Base-by-base conservation (phyloP, 2,797 vertebrate genomes). In the Characodon lateralis region DNA sequence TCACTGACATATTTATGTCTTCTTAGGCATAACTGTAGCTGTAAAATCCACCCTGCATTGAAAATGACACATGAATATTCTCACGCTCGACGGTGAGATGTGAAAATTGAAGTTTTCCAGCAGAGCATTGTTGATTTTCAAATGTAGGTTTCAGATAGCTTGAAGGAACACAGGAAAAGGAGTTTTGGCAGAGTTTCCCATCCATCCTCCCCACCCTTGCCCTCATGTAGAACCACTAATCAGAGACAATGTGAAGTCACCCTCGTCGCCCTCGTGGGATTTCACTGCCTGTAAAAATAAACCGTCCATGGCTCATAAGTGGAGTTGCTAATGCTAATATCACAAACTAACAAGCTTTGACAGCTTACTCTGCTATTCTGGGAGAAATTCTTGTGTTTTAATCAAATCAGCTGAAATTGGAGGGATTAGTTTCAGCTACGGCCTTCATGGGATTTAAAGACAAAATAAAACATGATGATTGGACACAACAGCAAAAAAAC, bases 231-330 rank as follows among this genome's bases (percentile, higher is more conserved):
- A 90, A 86, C 80, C 83, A 87, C 88, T 93, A 91, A 95, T 94
- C 91, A 92, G 84, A 88, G 90, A 88, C 89, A 81, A 86, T 72
- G 91, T 94, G 92, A 96, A 90, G 88, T 95, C 94, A 95, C 92
- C 63, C 7, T 31, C 31, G 31, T 31, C 83, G 85, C 86, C 87
- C 88, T 92, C 88, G 70, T 93, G 87, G 93, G 91, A 93, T 92
- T 94, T 93, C 83, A 89, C 88, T 91, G 92, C 91, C 86, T 85
- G 81, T 91, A 92, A 93, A 91, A 92, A 91, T 89, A 92, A 89
- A 88, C 75, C 80, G 22, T 58, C 76, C 83, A 81, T 81, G 83
- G 84, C 85, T 89, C 78, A 87, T 84, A 89, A 91, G 83, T 68
- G 79, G 68, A 74, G 84, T 85, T 85, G 89, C 91, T 90, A 91